These are phyloP conservation scores for Tyrannus savana DNA, from an alignment of 2,113 vertebrate species.

Conservation along the genomic window DNA sequence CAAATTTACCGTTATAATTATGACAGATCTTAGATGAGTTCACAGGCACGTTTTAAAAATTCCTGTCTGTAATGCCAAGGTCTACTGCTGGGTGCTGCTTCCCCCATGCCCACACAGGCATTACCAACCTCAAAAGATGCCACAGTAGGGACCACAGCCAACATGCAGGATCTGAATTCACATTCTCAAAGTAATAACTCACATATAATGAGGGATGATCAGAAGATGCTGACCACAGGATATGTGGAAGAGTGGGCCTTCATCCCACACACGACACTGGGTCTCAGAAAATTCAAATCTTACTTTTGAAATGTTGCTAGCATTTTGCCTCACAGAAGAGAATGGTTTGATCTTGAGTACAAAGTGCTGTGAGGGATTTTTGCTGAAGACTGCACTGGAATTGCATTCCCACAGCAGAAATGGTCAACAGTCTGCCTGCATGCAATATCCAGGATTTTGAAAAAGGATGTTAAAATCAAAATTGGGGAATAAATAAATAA, in stretches of 20 bases:
- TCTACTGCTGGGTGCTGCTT: neutral
- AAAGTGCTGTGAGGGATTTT: neutral
- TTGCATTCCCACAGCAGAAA: neutral
- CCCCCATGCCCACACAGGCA: neutral
- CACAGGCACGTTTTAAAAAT: conserved; percentile 27
- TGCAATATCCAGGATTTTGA: neutral
- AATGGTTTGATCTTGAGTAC: neutral
- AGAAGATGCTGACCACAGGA: neutral
- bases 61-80: conserved; percentile 9
- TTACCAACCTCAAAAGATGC: neutral
- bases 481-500: neutral
- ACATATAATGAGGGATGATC: neutral
- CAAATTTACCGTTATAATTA: conserved; percentile 42
- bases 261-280: neutral
- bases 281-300: neutral
- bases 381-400: neutral
- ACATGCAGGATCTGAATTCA: neutral
- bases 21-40: conserved; percentile 42
- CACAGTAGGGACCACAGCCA: neutral
- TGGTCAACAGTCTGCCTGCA: neutral
- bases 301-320: neutral
- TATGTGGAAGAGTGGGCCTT: neutral
- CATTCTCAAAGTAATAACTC: neutral
- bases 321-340: neutral
- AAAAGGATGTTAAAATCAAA: neutral